Percentiles rank a stretch among this genome's conserved stretches.
Conservation (phyloP, 2,113 vertebrate genomes). For the Gobiocypris rarus region DNA sequence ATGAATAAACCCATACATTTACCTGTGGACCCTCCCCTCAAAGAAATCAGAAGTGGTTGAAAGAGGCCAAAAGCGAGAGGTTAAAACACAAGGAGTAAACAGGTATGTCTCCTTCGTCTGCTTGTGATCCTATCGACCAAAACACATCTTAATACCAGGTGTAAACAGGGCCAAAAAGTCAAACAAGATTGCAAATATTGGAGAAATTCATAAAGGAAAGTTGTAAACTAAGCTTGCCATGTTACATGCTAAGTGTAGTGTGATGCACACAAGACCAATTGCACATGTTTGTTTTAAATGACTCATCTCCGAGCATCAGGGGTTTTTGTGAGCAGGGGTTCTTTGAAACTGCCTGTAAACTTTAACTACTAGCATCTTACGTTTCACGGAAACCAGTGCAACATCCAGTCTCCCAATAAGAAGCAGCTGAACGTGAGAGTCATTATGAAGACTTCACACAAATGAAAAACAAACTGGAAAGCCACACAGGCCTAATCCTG, state of each 20-base stretch:
- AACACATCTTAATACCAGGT: no score
- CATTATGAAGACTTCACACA: neutral
- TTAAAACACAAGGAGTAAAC: no score
- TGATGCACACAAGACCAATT: neutral
- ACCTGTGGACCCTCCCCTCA: no score
- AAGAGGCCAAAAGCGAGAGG: no score
- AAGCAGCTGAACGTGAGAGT: constrained; percentile 28
- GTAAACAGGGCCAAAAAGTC: no score
- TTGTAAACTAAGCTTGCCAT: neutral
- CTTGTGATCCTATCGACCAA: no score
- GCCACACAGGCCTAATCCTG: neutral
- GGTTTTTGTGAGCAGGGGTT: constrained; percentile 10
- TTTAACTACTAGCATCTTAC: constrained; percentile 42
- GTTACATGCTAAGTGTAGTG: neutral
- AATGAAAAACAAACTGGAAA: neutral
- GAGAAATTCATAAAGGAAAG: neutral
- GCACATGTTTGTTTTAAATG: constrained; percentile 26
- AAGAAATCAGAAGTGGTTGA: no score
- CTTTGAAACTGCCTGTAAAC: constrained; percentile 49
- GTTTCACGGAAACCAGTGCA: constrained; percentile 44
- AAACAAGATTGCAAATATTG: neutral
- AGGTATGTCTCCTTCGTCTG: no score
- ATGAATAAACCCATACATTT: no score
- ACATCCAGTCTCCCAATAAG: constrained; percentile 17
- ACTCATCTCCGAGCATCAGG: constrained; percentile 34